Percentiles rank a stretch among this genome's conserved stretches.
These are phyloP conservation scores for Lithophane leautieri DNA, from an alignment of 2,888 invertebrate genomes.

Conservation along the genomic window DNA sequence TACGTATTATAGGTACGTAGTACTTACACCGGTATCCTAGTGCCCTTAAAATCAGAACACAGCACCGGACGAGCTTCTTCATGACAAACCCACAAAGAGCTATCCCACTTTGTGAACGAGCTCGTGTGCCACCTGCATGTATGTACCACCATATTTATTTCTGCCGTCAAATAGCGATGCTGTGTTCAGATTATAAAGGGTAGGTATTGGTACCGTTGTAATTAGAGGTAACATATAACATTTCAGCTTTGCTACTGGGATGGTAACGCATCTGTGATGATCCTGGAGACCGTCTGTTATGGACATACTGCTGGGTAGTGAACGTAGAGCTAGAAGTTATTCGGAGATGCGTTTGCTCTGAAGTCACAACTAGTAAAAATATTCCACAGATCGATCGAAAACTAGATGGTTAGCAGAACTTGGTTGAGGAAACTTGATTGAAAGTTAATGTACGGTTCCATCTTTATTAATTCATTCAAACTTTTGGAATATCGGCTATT, in stretches of 20 bases:
- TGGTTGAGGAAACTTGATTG: neutral
- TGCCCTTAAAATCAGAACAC: neutral
- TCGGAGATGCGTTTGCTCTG: neutral
- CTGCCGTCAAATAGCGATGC: neutral
- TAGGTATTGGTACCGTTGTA: neutral
- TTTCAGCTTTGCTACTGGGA: neutral
- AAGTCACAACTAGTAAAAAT: neutral
- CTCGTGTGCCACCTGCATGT: neutral
- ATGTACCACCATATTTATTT: neutral
- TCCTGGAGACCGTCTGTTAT: neutral
- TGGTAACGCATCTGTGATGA: no score
- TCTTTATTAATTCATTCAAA: neutral
- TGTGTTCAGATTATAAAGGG: neutral
- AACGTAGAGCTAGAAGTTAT: neutral
- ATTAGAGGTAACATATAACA: neutral
- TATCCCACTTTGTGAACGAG: no score
- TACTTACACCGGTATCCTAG: neutral
- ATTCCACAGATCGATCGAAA: neutral
- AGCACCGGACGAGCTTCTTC: neutral
- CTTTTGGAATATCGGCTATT: neutral
- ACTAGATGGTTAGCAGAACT: neutral
- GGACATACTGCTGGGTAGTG: neutral
- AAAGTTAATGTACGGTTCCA: neutral
- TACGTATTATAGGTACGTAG: neutral
- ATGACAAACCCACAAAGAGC: neutral